Evolutionary conservation across 2,888 invertebrate genomes (phyloP), one percentile per base, ranked within the genome.

Genomic region (Leptopterna dolabrata): DNA sequence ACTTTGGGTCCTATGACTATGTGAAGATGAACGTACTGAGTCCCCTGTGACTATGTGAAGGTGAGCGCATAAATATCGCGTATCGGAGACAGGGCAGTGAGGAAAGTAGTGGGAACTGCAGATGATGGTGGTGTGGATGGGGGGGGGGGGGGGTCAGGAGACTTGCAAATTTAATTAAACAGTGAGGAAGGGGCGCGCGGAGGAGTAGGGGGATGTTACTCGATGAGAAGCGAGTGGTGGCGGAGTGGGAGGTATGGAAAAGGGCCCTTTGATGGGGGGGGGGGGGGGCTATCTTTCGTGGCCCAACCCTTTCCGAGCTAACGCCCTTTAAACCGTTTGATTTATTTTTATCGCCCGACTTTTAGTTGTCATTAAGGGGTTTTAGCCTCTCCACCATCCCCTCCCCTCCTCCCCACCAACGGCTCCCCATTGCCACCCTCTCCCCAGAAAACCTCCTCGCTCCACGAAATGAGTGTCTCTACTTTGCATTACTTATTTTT

Each of bases 301-400:
- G 29, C 70, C 88, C 88, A 88, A 88, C 88, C 88, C 88, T 86
- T 86, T 88, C 88, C 88, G 41, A 80, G 86, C 86, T 86, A 86
- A 85, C 88, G 81, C 88, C 83, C 88, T 88, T 86, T 87, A 87
- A 87, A 88, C 89, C 89, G 88, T 89, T 90, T 90, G 90, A 90
- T 90, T 90, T 90, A 90, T 90, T 90, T 90, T 90, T 90, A 90
- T 90, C 89, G 88, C 90, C 89, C 88, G 89, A 90, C 89, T 89
- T 90, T 90, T 89, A 89, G 89, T 89, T 89, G 89, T 90, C 90
- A 89, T 90, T 89, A 90, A 90, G 88, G 89, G 83, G 89, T 89
- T 89, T 89, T 90, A n/a, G n/a, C n/a, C n/a, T n/a, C n/a, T n/a
- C n/a, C n/a, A n/a, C n/a, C n/a, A n/a, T n/a, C n/a, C n/a, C n/a